phyloP scores from a whole-genome alignment of 2,888 invertebrate species.

The Falcaria lacertinaria region DNA sequence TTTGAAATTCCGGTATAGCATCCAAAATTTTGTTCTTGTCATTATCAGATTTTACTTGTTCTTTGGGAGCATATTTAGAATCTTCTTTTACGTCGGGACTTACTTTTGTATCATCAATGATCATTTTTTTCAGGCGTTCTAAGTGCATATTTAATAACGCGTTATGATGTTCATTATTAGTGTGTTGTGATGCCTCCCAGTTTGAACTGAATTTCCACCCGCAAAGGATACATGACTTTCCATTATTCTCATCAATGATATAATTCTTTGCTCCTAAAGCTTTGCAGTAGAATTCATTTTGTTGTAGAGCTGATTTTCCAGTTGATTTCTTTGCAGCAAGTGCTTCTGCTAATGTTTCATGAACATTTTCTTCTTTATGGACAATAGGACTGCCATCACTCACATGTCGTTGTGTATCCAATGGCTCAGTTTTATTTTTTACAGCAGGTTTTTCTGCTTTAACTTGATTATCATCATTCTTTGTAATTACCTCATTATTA shows the following conservation, averaged over 20 bases:
- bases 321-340: background rate
- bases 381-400: too few species aligned
- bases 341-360: conserved; percentile 1
- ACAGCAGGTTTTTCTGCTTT: too few species aligned
- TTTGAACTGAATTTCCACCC: conserved; percentile 18
- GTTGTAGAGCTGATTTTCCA: background rate
- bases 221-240: conserved; percentile 28
- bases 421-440: too few species aligned
- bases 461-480: too few species aligned
- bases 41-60: conserved; percentile 1
- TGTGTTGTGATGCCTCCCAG: conserved; percentile 8
- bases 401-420: too few species aligned
- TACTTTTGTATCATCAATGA: background rate
- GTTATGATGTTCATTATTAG: conserved; percentile 23
- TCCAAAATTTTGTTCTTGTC: conserved; percentile 21
- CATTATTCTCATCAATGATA: conserved; percentile 13
- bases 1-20: conserved; percentile 23
- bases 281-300: conserved; percentile 19
- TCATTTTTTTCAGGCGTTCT: conserved; percentile 11
- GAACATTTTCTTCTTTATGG: background rate
- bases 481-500: conserved; percentile 1
- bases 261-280: conserved; percentile 18
- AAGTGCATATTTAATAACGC: conserved; percentile 26
- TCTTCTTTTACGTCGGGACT: background rate
- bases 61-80: conserved; percentile 1